These are phyloP conservation scores for Coranthus polyacanthus DNA, from an alignment of 2,797 vertebrate genomes.

Conservation along the genomic window DNA sequence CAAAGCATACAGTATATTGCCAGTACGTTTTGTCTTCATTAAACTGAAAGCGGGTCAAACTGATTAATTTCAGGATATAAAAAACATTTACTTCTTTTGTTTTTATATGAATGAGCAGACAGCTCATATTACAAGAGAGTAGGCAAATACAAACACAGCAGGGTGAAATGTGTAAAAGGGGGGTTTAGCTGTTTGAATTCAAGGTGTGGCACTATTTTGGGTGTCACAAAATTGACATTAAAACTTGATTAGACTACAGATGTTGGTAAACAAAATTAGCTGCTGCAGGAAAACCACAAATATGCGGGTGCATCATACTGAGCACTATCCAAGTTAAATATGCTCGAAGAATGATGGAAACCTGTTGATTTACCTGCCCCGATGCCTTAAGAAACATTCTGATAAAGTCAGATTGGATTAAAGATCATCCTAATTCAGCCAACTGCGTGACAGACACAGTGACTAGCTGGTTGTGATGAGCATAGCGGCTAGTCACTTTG, in stretches of 20 bases:
- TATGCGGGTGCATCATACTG: neutral
- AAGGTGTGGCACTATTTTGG: constrained; percentile 7
- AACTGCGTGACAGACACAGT: too few relatives aligned
- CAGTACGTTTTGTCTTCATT: neutral
- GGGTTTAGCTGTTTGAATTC: neutral
- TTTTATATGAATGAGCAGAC: constrained; percentile 8
- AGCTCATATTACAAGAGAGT: constrained; percentile 6
- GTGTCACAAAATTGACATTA: too few relatives aligned
- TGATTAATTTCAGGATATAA: neutral
- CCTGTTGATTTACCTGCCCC: constrained; percentile 13
- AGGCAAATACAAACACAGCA: constrained; percentile 13
- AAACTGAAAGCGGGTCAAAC: neutral
- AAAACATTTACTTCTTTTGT: constrained; percentile 10
- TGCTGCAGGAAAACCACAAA: neutral
- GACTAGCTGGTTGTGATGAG: too few relatives aligned
- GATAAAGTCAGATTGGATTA: neutral
- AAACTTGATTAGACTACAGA: neutral
- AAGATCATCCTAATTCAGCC: too few relatives aligned
- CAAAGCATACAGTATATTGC: constrained; percentile 1
- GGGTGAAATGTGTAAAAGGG: neutral
- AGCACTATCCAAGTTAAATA: neutral
- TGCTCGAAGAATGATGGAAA: neutral
- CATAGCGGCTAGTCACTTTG: too few relatives aligned
- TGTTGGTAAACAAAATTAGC: neutral
- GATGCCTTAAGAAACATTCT: neutral